These are phyloP conservation scores for Nibea coibor DNA, from an alignment of 2,113 vertebrate genomes.

Conservation along the genomic window DNA sequence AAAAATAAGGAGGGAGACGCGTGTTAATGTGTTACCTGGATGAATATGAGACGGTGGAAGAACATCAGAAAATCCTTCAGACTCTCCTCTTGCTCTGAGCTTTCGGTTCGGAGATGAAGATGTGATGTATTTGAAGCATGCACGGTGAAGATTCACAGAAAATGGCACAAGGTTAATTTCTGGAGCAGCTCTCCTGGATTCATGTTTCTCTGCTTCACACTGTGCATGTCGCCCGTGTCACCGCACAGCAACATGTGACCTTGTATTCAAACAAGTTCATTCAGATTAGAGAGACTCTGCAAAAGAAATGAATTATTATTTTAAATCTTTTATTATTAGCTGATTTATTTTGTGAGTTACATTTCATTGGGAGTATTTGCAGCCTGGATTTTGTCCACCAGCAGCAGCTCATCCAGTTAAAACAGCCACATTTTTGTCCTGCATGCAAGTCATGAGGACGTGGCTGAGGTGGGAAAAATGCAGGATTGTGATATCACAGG, in stretches of 20 bases:
- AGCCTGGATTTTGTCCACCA: background rate
- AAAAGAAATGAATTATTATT: background rate
- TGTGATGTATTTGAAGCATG: too few relatives aligned
- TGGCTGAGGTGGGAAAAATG: too few relatives aligned
- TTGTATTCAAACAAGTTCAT: background rate
- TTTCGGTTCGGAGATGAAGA: too few relatives aligned
- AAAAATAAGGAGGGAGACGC: constrained; percentile 9
- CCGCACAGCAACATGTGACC: background rate
- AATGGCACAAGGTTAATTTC: too few relatives aligned
- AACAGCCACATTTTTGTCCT: background rate
- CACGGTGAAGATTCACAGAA: too few relatives aligned
- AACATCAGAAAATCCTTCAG: background rate
- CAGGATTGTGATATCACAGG: too few relatives aligned
- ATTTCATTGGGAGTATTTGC: background rate
- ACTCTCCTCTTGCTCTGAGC: background rate
- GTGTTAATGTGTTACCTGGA: background rate
- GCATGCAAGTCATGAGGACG: too few relatives aligned
- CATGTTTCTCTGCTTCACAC: background rate
- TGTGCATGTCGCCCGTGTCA: background rate
- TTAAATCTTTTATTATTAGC: background rate
- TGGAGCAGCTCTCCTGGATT: too few relatives aligned
- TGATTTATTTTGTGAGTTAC: background rate
- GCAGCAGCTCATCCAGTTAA: background rate
- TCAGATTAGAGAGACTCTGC: background rate
- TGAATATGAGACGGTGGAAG: background rate